Percentiles rank a stretch among this genome's conserved stretches.
Conservation (phyloP, 2,888 invertebrate genomes). For the Cartodere bifasciata region DNA sequence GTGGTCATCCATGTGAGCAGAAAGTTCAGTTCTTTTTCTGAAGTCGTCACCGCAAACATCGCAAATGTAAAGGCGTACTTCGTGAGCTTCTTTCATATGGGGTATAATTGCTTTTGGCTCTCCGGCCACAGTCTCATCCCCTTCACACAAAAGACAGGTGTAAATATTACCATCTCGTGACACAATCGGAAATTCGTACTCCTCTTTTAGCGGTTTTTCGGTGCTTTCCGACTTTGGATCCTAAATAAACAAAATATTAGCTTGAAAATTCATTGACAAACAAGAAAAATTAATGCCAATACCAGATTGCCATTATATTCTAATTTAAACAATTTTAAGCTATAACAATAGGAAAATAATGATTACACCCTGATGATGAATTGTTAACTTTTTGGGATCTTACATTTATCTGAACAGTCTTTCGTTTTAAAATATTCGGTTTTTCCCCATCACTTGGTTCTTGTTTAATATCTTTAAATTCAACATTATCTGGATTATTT, state of each 20-base stretch:
- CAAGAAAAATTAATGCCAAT: too few relatives aligned
- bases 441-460: constrained; percentile 21
- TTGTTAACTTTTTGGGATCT: too few relatives aligned
- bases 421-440: constrained; percentile 28
- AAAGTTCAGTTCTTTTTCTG: constrained; percentile 48
- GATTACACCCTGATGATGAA: too few relatives aligned
- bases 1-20: constrained; percentile 50
- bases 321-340: too few relatives aligned
- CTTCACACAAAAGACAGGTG: constrained; percentile 41
- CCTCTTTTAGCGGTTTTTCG: constrained; percentile 19
- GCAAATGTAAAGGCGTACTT: constrained; percentile 54
- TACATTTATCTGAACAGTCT: constrained; percentile 12
- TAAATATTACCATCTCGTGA: constrained; percentile 33
- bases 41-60: constrained; percentile 55
- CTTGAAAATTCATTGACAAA: too few relatives aligned
- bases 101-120: constrained; percentile 47
- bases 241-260: too few relatives aligned
- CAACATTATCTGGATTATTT: constrained; percentile 12
- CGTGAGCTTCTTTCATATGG: constrained; percentile 50
- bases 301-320: too few relatives aligned
- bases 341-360: too few relatives aligned
- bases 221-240: too few relatives aligned
- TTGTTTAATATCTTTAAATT: constrained; percentile 5
- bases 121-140: constrained; percentile 32
- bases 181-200: constrained; percentile 19